phyloP scores from a whole-genome alignment of 1,140 invertebrate species.

The Andricus grossulariae region DNA sequence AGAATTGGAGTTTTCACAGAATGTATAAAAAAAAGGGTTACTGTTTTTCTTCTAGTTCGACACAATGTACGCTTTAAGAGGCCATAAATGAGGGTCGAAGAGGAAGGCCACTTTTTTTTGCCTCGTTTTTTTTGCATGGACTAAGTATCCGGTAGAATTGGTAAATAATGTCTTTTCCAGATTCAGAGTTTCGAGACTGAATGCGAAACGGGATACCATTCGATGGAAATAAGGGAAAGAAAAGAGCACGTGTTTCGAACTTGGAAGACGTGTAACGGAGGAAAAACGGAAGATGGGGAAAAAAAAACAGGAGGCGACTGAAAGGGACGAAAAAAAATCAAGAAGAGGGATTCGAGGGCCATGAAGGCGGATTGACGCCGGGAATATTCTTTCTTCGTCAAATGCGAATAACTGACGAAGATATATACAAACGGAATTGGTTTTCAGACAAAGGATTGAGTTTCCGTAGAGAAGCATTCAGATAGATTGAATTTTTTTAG shows the following conservation, averaged over 20 bases:
- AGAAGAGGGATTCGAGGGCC: conserved; percentile 17
- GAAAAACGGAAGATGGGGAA: conserved; percentile 10
- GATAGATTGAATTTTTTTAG: conserved; percentile 31
- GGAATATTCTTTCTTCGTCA: conserved; percentile 12
- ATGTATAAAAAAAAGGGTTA: conserved; percentile 53
- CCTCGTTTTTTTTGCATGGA: conserved; percentile 36
- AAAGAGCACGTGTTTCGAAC: conserved; percentile 14
- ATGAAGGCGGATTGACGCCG: conserved; percentile 25
- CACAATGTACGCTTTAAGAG: conserved; percentile 22
- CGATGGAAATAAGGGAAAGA: conserved; percentile 19
- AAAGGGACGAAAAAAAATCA: neutral
- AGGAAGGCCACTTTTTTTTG: conserved; percentile 41
- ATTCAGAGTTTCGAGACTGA: conserved; percentile 27
- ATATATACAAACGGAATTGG: conserved; percentile 28
- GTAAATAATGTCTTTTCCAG: conserved; percentile 35
- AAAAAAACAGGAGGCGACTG: conserved; percentile 10
- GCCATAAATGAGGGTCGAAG: conserved; percentile 27
- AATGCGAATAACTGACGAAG: conserved; percentile 11
- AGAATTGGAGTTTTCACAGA: conserved; percentile 23
- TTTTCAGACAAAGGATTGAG: conserved; percentile 26
- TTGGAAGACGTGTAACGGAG: neutral
- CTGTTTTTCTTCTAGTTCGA: conserved; percentile 47
- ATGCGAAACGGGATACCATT: conserved; percentile 13
- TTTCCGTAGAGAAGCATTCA: conserved; percentile 23
- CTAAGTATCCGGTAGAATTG: conserved; percentile 27